These are phyloP conservation scores for Bufo bufo DNA, from an alignment of 2,113 vertebrate species.

Conservation along the genomic window DNA sequence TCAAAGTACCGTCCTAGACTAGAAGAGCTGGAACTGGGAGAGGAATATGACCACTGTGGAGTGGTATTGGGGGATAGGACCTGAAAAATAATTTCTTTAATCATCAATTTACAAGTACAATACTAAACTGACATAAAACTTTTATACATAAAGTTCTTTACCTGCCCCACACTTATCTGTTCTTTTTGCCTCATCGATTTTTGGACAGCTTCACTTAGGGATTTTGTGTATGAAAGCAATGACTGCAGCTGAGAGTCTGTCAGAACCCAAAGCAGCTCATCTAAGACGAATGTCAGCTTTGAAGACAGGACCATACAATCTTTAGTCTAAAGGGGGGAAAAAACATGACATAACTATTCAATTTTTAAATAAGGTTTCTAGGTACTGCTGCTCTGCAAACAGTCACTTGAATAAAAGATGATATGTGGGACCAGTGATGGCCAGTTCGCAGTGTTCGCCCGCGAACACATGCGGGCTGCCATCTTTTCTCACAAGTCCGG, in stretches of 20 bases:
- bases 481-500: too few species aligned
- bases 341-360: background rate
- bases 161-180: slow-evolving; percentile 63
- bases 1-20: slow-evolving; percentile 93
- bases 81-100: slow-evolving; percentile 66
- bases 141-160: background rate
- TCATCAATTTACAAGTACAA: slow-evolving; percentile 14
- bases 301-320: slow-evolving; percentile 96
- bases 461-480: too few species aligned
- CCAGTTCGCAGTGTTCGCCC: too few species aligned
- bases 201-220: slow-evolving; percentile 94
- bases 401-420: too few species aligned
- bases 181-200: slow-evolving; percentile 95
- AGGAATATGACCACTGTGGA: slow-evolving; percentile 79
- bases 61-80: slow-evolving; percentile 82
- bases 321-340: slow-evolving; percentile 78
- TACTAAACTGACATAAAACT: background rate
- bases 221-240: slow-evolving; percentile 96
- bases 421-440: too few species aligned
- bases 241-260: slow-evolving; percentile 97
- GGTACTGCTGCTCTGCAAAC: too few species aligned
- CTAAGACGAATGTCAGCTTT: slow-evolving; percentile 93
- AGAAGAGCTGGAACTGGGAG: slow-evolving; percentile 71
- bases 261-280: slow-evolving; percentile 96
- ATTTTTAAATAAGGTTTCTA: too few species aligned